phyloP scores from a whole-genome alignment of 2,113 vertebrate species.

The Mungos mungo region DNA sequence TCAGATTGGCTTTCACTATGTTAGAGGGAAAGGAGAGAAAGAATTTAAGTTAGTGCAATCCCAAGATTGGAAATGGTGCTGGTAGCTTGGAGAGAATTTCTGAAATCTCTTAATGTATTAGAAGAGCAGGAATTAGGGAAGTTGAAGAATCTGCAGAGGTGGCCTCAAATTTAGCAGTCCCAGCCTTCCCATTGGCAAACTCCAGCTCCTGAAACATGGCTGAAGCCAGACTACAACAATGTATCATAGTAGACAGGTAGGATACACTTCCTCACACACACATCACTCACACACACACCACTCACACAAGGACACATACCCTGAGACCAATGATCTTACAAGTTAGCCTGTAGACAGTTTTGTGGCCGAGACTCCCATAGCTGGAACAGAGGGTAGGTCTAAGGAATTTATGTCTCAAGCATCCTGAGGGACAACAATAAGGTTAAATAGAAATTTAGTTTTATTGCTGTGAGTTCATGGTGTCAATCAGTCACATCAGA shows the following conservation, averaged over 20 bases:
- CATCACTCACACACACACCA: neutral
- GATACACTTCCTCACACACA: neutral
- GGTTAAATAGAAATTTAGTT: neutral
- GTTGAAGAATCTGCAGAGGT: neutral
- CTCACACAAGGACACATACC: neutral
- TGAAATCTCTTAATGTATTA: neutral
- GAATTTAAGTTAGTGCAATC: neutral
- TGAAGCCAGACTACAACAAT: neutral
- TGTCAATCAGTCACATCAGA: neutral
- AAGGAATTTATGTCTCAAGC: neutral
- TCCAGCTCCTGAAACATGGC: neutral
- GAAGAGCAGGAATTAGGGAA: neutral
- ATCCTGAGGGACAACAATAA: neutral
- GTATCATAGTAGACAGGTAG: neutral
- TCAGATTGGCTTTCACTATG: neutral
- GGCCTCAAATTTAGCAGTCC: neutral
- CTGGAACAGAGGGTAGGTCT: neutral
- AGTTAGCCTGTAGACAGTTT: neutral
- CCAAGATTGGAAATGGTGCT: neutral
- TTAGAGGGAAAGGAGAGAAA: neutral
- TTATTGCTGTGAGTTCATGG: neutral
- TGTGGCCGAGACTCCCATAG: neutral
- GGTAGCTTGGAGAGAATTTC: neutral
- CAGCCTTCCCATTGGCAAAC: neutral
- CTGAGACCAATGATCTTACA: neutral